phyloP scores from a whole-genome alignment of 2,113 vertebrate genomes.

The Etheostoma spectabile region DNA sequence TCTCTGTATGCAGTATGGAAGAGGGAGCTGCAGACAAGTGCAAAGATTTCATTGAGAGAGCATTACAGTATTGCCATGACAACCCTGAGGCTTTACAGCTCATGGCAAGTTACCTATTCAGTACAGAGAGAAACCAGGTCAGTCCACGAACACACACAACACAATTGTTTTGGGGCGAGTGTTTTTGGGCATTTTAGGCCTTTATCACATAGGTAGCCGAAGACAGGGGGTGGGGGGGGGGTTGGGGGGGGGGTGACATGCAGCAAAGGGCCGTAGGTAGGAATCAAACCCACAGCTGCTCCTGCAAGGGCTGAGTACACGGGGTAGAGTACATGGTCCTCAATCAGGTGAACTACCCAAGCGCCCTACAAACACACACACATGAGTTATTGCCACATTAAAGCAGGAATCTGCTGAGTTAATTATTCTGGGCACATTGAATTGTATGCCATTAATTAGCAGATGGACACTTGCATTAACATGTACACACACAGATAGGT shows the following conservation, averaged over 20 bases:
- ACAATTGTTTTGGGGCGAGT: not conserved
- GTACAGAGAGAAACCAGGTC: conserved; percentile 85
- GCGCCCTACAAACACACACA: conserved; percentile 17
- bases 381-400: conserved; percentile 74
- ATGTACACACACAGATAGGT: conserved; percentile 55
- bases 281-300: too few relatives aligned
- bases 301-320: too few relatives aligned
- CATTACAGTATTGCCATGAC: conserved; percentile 82
- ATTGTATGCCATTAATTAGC: conserved; percentile 78
- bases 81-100: conserved; percentile 87
- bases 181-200: too few relatives aligned
- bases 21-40: conserved; percentile 85
- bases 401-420: conserved; percentile 72
- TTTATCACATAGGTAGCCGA: too few relatives aligned
- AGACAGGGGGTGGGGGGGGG: too few relatives aligned
- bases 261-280: too few relatives aligned
- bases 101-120: conserved; percentile 90
- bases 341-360: too few relatives aligned
- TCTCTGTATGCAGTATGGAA: conserved; percentile 81
- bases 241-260: too few relatives aligned
- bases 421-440: conserved; percentile 80
- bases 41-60: conserved; percentile 83
- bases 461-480: conserved; percentile 70
- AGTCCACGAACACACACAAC: conserved; percentile 31
- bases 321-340: too few relatives aligned